Base-by-base conservation (phyloP, 37 sponge, comb jelly and placozoan species). In the Aplysina aerophoba region DNA sequence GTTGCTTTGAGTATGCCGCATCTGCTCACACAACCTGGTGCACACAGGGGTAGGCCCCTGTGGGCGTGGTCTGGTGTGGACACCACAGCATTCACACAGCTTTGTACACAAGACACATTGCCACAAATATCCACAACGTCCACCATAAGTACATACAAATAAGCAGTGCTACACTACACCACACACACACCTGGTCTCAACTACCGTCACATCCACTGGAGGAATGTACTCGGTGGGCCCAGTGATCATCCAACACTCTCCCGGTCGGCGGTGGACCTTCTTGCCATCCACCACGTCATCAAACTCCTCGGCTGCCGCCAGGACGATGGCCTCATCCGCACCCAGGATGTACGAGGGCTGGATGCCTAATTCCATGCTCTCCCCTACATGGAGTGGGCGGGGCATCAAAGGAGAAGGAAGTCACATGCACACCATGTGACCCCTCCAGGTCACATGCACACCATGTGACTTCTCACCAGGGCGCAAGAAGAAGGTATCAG, bases 141-240 rank as follows among this genome's bases (percentile, higher is more conserved):
- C 22, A 25, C 22, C 66, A 65, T 30, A 65, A 25, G 27, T 30
- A 65, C 66, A 65, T 30, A 65, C 66, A 65, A 25, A 65, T 30
- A 65, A 25, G 27, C 66, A 65, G 30, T 30, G 30, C 22, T 30
- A 65, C 66, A 65, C 66, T 30, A 34, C 44, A n/a, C 21, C 12
- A 13, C 62, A 20, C 55, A 15, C 77, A 24, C 40, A 93, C 93
- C 91, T 88, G n/a, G 25, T 79, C 58, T 90, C 87, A 0, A 86
- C 72, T 0, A 73, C 58, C 5, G 84, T 84, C 66, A 96, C 85
- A 38, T 96, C 92, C 34, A 87, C 87, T 50, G 85, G 66, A 0
- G 97, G 97, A 21, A 86, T 86, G 87, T 84, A 97, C 38, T 92
- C 91, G n/a, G 72, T 71, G 3, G 97, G 97, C 21, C 97, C 97